These are phyloP conservation scores for Mimumesa dahlbomi DNA, from an alignment of 2,888 invertebrate genomes.

Conservation along the genomic window DNA sequence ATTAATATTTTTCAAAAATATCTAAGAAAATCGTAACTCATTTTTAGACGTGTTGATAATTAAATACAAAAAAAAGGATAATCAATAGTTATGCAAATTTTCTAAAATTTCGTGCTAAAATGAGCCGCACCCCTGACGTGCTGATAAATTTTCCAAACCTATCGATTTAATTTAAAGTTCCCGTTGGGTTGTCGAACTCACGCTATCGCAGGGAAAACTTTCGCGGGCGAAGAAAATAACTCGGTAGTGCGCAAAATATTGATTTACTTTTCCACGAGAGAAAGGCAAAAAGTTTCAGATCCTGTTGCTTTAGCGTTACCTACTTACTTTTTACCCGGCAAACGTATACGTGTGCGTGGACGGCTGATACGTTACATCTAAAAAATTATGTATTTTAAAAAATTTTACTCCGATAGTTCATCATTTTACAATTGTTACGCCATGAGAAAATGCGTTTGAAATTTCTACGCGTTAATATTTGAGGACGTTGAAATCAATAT, in stretches of 20 bases:
- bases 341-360: too few species aligned
- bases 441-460: too few species aligned
- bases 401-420: too few species aligned
- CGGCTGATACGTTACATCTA: too few species aligned
- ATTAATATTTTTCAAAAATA: too few species aligned
- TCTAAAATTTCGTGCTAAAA: not conserved
- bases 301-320: not conserved
- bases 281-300: not conserved
- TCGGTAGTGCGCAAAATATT: slow-evolving; percentile 35
- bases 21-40: too few species aligned
- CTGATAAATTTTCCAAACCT: slow-evolving; percentile 18
- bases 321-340: not conserved
- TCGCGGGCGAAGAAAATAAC: slow-evolving; percentile 24
- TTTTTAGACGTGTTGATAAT: too few species aligned
- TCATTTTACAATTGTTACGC: too few species aligned
- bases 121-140: slow-evolving; percentile 1
- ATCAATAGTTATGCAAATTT: too few species aligned
- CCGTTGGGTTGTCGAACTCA: slow-evolving; percentile 24
- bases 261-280: slow-evolving; percentile 23
- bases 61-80: too few species aligned
- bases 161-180: slow-evolving; percentile 54
- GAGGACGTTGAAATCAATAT: too few species aligned
- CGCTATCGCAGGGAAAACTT: slow-evolving; percentile 17
- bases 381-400: not conserved
- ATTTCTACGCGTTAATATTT: too few species aligned